Percentiles rank a stretch among this genome's conserved stretches.
These are phyloP conservation scores for Clarias gariepinus DNA, from an alignment of 2,113 vertebrate genomes.

Conservation along the genomic window DNA sequence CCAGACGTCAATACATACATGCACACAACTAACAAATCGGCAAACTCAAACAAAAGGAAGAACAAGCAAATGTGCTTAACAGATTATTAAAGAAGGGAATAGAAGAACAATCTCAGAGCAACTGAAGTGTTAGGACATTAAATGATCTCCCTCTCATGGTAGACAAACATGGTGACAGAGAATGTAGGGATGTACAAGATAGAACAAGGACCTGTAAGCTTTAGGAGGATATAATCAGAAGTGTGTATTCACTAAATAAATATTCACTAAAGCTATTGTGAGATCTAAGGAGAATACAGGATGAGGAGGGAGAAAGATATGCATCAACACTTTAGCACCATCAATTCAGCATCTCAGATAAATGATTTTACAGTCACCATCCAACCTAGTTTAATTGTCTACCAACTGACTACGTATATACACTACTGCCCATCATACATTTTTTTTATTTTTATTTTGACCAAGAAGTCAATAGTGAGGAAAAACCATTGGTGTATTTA, in stretches of 20 bases:
- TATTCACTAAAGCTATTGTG: not conserved
- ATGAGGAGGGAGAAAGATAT: not conserved
- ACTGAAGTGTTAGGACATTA: not conserved
- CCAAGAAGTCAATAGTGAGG: not conserved
- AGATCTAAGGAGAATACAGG: not conserved
- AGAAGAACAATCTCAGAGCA: not conserved
- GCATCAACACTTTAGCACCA: not conserved
- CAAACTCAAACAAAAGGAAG: not conserved
- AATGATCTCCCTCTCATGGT: not conserved
- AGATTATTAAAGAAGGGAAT: not conserved
- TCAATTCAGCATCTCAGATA: not conserved
- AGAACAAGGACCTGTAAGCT: not conserved
- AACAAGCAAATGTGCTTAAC: not conserved
- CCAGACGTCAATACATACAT: not conserved
- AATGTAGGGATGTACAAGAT: not conserved
- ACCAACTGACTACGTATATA: not conserved
- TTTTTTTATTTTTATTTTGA: not conserved
- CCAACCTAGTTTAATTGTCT: not conserved
- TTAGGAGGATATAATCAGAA: not conserved
- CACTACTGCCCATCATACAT: not conserved
- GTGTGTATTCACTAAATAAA: not conserved
- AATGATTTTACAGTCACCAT: not conserved
- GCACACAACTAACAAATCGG: not conserved
- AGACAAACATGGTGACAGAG: not conserved
- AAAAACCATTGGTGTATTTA: too few relatives aligned